Percentiles rank a stretch among this genome's conserved stretches.
These are phyloP conservation scores for Limnothrissa miodon DNA, from an alignment of 2,113 vertebrate species.

Conservation along the genomic window DNA sequence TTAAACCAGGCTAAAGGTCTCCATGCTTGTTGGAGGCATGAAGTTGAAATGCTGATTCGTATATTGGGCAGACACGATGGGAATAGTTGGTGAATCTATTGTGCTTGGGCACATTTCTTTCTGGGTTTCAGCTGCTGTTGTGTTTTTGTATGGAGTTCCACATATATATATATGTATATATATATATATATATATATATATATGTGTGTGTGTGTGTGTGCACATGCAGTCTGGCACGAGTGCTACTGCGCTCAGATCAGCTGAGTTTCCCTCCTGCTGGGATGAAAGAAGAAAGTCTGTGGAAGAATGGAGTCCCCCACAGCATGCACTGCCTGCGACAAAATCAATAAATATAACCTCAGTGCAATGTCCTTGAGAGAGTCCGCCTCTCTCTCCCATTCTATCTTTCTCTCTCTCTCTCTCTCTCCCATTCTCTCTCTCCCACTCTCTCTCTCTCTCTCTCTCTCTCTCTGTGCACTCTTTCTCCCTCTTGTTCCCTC, in stretches of 20 bases:
- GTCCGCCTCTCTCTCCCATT: not conserved
- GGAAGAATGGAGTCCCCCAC: not conserved
- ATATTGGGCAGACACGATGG: too few relatives aligned
- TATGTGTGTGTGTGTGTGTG: not conserved
- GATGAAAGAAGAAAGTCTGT: not conserved
- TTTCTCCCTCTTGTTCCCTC: not conserved
- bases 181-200: too few relatives aligned
- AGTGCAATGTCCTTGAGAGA: constrained; percentile 19
- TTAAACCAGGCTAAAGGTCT: not conserved
- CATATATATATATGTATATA: too few relatives aligned
- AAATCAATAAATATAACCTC: constrained; percentile 29
- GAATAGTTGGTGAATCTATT: not conserved
- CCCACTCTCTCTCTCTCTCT: not conserved
- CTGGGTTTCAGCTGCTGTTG: not conserved
- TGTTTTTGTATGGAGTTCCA: too few relatives aligned
- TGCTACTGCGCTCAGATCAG: not conserved
- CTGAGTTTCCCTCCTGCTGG: constrained; percentile 1
- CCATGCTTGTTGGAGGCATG: not conserved
- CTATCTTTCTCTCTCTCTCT: too few relatives aligned
- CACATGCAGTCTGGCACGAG: not conserved
- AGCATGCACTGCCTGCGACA: not conserved
- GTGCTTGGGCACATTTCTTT: not conserved
- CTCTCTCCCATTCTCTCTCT: constrained; percentile 22
- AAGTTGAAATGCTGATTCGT: not conserved
- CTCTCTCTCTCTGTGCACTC: constrained; percentile 14